These are phyloP conservation scores for Oligia fasciuncula DNA, from an alignment of 2,888 invertebrate genomes.

Conservation along the genomic window DNA sequence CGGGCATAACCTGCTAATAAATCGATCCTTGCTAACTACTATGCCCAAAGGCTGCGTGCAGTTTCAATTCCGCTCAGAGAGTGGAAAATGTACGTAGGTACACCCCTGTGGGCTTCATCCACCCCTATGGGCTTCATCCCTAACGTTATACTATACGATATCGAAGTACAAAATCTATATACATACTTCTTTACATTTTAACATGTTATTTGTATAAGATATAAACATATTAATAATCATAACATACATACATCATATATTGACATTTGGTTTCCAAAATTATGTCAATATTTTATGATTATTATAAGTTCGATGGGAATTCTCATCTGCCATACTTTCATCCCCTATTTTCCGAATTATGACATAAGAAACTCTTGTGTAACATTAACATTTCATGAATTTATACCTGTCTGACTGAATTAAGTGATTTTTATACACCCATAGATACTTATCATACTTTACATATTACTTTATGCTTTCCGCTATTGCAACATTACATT, in stretches of 20 bases:
- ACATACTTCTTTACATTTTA: neutral
- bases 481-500: slow-evolving; percentile 9
- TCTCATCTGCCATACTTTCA: too few species aligned
- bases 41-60: slow-evolving; percentile 12
- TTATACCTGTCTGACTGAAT: neutral
- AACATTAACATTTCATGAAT: neutral
- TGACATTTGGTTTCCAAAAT: too few species aligned
- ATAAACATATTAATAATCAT: too few species aligned
- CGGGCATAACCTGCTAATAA: slow-evolving; percentile 1
- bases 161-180: neutral
- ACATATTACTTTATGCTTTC: neutral
- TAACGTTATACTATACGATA: neutral
- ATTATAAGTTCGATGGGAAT: neutral
- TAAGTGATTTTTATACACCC: neutral
- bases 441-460: neutral
- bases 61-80: slow-evolving; percentile 16
- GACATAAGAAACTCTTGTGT: neutral
- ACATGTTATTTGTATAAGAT: neutral
- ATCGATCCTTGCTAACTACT: slow-evolving; percentile 17
- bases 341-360: neutral
- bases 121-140: slow-evolving; percentile 16
- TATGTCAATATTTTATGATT: neutral
- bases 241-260: too few species aligned
- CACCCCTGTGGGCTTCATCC: slow-evolving; percentile 11
- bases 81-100: neutral